phyloP scores from a whole-genome alignment of 2,113 vertebrate species.

The Vulpes lagopus region DNA sequence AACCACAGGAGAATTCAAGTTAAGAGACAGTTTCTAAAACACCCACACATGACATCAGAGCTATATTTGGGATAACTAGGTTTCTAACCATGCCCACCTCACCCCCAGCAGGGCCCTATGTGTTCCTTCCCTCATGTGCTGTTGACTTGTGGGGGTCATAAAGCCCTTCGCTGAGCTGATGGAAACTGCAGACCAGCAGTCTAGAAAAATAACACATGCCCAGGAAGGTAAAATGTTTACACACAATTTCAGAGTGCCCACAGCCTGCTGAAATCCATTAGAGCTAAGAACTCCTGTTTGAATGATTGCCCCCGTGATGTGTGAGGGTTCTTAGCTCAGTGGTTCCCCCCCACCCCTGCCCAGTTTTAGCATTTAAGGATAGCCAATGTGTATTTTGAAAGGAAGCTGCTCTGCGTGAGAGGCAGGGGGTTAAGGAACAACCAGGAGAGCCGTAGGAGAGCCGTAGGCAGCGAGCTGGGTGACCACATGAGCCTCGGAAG shows the following conservation, averaged over 20 bases:
- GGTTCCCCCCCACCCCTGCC: background rate
- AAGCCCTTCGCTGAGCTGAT: background rate
- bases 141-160: background rate
- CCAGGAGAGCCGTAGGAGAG: background rate
- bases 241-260: background rate
- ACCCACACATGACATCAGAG: background rate
- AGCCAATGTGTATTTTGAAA: background rate
- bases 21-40: background rate
- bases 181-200: background rate
- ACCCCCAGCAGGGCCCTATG: too few species aligned
- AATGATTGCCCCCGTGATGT: background rate
- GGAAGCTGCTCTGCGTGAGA: background rate
- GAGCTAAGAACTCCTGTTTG: background rate
- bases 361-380: background rate
- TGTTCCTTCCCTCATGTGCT: accelerated
- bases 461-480: background rate
- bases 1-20: background rate
- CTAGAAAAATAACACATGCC: background rate
- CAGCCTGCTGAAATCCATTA: background rate
- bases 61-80: background rate
- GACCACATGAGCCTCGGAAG: background rate
- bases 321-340: background rate
- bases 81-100: background rate
- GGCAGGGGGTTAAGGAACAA: background rate
- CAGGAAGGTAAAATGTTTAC: background rate